Conservation (phyloP, 2,113 vertebrate genomes). For the Rhombomys opimus region DNA sequence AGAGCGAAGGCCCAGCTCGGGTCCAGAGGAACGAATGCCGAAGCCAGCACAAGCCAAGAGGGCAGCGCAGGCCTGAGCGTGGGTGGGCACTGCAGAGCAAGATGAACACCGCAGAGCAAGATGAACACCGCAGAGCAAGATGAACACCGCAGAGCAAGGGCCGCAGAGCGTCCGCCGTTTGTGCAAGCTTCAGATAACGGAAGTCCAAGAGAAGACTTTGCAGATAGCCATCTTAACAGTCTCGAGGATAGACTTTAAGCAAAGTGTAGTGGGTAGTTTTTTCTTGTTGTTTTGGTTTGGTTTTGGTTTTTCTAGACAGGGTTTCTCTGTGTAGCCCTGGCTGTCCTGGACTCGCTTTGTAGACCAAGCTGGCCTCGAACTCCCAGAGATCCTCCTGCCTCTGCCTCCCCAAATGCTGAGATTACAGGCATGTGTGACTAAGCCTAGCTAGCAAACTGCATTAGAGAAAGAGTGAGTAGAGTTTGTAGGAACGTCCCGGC, state of each 20-base stretch:
- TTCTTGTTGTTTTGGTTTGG: no score
- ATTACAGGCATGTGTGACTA: no score
- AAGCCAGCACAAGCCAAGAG: neutral
- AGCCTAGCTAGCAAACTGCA: neutral
- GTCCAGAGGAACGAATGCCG: neutral
- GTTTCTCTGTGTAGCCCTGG: no score
- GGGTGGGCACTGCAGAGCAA: no score
- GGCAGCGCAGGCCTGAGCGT: neutral
- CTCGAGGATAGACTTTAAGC: conserved; percentile 16
- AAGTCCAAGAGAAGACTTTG: neutral
- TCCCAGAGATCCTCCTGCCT: no score
- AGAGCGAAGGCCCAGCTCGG: neutral
- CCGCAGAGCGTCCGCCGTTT: neutral
- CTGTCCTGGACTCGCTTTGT: no score
- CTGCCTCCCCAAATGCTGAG: no score
- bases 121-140: no score
- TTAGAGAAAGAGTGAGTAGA: neutral
- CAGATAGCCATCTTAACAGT: neutral
- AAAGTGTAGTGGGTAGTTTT: neutral
- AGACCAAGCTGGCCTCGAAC: no score
- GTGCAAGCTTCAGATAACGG: neutral
- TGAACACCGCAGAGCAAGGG: neutral
- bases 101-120: neutral
- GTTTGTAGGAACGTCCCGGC: neutral
- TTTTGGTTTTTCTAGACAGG: no score